Percentiles rank a stretch among this genome's conserved stretches.
Conservation (phyloP, 1,140 invertebrate species). For the Mya arenaria region DNA sequence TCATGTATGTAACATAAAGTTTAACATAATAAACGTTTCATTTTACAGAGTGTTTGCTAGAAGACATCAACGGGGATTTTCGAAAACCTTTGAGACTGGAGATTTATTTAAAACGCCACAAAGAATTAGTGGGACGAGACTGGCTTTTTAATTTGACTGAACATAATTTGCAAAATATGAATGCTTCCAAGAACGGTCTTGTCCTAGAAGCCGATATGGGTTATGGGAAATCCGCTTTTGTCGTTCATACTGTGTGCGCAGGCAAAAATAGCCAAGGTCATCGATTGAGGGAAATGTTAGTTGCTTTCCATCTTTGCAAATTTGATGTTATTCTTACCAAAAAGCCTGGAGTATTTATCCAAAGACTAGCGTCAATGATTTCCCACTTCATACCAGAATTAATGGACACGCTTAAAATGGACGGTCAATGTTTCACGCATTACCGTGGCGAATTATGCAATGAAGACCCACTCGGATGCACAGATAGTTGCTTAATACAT, state of each 20-base stretch:
- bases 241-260: not conserved
- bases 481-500: not conserved
- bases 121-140: not conserved
- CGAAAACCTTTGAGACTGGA: too few species aligned
- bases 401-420: not conserved
- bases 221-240: constrained; percentile 23
- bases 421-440: not conserved
- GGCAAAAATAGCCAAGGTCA: too few species aligned
- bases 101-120: too few species aligned
- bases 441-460: not conserved
- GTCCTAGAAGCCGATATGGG: constrained; percentile 26
- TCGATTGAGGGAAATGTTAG: not conserved
- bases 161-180: not conserved
- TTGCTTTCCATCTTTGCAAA: constrained; percentile 17
- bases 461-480: not conserved
- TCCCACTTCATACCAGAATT: not conserved
- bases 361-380: not conserved
- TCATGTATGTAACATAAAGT: too few species aligned
- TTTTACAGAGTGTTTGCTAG: too few species aligned
- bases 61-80: too few species aligned
- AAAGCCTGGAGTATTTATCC: not conserved
- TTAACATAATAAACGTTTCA: too few species aligned
- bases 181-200: not conserved
- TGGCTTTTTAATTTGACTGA: not conserved
- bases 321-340: constrained; percentile 17